Percentiles rank a stretch among this genome's conserved stretches.
Evolutionary conservation across 2,113 vertebrate genomes (phyloP).

Genomic region (Dromaius novaehollandiae): DNA sequence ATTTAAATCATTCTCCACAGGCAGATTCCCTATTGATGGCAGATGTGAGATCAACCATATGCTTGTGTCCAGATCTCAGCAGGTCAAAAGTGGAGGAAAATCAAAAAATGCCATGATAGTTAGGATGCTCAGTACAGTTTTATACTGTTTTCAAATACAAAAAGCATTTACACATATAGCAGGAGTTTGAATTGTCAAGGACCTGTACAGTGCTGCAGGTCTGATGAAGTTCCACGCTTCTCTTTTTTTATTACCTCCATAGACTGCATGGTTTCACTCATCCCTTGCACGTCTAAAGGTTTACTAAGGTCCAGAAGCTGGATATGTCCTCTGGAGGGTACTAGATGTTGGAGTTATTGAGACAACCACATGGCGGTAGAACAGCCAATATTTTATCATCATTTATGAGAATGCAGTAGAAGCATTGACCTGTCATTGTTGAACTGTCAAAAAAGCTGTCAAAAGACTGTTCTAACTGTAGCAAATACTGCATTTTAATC

Average conservation of each 20-base stretch:
- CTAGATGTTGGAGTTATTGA: neutral
- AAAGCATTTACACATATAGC: neutral
- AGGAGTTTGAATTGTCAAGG: neutral
- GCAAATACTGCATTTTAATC: neutral
- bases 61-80: slow-evolving; percentile 44
- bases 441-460: neutral
- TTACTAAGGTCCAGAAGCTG: neutral
- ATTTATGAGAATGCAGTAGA: neutral
- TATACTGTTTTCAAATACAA: slow-evolving; percentile 3
- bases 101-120: slow-evolving; percentile 52
- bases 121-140: slow-evolving; percentile 50
- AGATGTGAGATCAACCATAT: slow-evolving; percentile 38
- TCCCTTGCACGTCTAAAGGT: neutral
- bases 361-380: neutral
- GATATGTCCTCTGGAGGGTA: neutral
- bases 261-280: neutral
- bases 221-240: neutral
- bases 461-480: neutral
- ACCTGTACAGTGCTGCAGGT: neutral
- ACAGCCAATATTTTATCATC: neutral
- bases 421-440: neutral
- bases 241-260: neutral
- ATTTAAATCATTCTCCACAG: slow-evolving; percentile 6
- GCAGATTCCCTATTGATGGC: slow-evolving; percentile 12
- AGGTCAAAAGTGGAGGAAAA: slow-evolving; percentile 43